These are phyloP conservation scores for Drosophila hydei DNA, from an alignment of 1,140 invertebrate species.

Conservation along the genomic window DNA sequence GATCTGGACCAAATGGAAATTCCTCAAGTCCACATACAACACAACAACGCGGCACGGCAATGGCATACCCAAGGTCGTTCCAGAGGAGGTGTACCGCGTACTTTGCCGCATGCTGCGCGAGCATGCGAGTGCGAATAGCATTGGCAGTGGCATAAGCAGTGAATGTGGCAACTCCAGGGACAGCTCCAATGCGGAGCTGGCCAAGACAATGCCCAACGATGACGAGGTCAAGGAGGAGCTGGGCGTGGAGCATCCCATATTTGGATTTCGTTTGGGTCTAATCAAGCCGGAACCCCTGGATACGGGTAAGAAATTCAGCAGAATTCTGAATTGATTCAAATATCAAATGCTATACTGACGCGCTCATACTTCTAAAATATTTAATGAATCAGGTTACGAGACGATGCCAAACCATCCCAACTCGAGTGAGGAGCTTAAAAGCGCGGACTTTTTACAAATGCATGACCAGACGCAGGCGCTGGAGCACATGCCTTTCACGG, in stretches of 20 bases:
- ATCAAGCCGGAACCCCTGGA: constrained; percentile 72
- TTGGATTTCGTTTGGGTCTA: constrained; percentile 72
- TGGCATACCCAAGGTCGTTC: constrained; percentile 73
- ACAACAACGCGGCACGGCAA: constrained; percentile 69
- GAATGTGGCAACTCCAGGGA: constrained; percentile 66
- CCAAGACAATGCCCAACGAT: neutral
- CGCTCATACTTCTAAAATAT: constrained; percentile 1
- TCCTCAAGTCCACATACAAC: constrained; percentile 79
- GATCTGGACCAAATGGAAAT: constrained; percentile 83
- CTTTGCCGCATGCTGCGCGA: constrained; percentile 65
- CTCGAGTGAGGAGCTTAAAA: constrained; percentile 38
- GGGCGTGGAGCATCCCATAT: constrained; percentile 77
- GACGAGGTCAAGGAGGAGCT: constrained; percentile 57
- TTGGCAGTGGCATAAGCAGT: constrained; percentile 41
- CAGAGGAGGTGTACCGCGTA: constrained; percentile 69
- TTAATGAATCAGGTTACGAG: constrained; percentile 59
- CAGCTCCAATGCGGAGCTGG: constrained; percentile 20
- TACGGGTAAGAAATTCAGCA: constrained; percentile 47
- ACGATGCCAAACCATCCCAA: constrained; percentile 34
- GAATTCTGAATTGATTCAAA: neutral
- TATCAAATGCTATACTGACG: too few relatives aligned
- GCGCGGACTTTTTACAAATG: constrained; percentile 31
- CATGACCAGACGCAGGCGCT: constrained; percentile 16
- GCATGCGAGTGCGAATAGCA: constrained; percentile 23
- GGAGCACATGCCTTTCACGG: constrained; percentile 59